Evolutionary conservation across 2,888 invertebrate genomes (phyloP), one percentile per base, ranked within the genome.

Genomic region (Troilus luridus): DNA sequence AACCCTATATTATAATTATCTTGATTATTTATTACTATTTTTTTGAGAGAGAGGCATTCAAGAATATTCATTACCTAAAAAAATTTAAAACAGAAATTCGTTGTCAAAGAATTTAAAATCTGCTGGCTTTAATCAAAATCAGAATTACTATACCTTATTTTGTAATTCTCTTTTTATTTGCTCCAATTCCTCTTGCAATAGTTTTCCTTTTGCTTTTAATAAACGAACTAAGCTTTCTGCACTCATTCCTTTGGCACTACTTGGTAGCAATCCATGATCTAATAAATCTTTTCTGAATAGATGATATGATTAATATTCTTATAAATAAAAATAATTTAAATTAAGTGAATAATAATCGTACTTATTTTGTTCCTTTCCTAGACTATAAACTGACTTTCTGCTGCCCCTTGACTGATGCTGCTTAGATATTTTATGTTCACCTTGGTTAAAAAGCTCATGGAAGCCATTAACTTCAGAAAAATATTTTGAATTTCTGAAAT

Each of bases 191-290:
- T 92, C 92, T 85, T 92, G 92, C 10, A 92, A 64, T 41, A 92
- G 81, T 81, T 92, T 92, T 58, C 91, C 91, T 88, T 92, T 92
- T 19, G 92, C 92, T 90, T 92, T 92, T 24, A 92, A 88, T 77
- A 92, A 92, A 17, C 92, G 64, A 17, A 89, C 89, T 89, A 91
- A 90, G 62, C 92, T 91, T 59, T 92, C 92, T 14, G 92, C 91
- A 21, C 91, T 91, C 91, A 92, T 92, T 59, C 91, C 90, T 90
- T 92, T 92, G 7, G 92, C 91, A 24, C 91, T 90, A 12, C 77
- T 81, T 8, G 92, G 92, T 58, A 91, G 3, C 60, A 91, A 60
- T 56, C 67, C 88, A 41, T 60, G 59, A 7, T 67, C 77, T 19
- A 21, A 59, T 60, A 88, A 72, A 19, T 91, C 88, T 90, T 90